These are phyloP conservation scores for Poecilia gillii DNA, from an alignment of 2,797 vertebrate species.

Conservation along the genomic window DNA sequence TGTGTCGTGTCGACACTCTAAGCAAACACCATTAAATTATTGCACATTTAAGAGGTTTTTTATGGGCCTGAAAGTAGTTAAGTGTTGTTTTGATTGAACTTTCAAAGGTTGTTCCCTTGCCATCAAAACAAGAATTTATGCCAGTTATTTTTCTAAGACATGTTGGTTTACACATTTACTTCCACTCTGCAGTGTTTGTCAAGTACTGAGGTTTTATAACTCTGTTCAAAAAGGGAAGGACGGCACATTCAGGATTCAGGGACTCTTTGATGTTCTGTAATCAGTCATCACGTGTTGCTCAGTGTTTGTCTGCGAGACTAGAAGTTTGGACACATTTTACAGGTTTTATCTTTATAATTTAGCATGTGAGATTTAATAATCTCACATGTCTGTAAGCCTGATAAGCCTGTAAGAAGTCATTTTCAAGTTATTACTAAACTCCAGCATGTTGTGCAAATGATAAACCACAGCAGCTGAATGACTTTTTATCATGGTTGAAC, in stretches of 20 bases:
- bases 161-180: slow-evolving; percentile 16
- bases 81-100: slow-evolving; percentile 1
- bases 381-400: not conserved
- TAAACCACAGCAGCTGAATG: not conserved
- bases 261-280: slow-evolving; percentile 35
- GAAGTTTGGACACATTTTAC: not conserved
- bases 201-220: slow-evolving; percentile 25
- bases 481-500: not conserved
- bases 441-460: not conserved
- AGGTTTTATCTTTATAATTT: slow-evolving; percentile 24
- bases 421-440: not conserved
- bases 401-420: not conserved
- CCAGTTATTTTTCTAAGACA: not conserved
- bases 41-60: not conserved
- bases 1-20: not conserved
- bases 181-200: slow-evolving; percentile 11
- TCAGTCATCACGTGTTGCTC: slow-evolving; percentile 14
- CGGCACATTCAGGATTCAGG: slow-evolving; percentile 23
- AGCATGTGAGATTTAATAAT: too few species aligned
- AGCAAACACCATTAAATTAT: not conserved
- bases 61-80: not conserved
- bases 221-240: slow-evolving; percentile 20
- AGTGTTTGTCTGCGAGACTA: not conserved
- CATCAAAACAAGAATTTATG: slow-evolving; percentile 14
- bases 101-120: slow-evolving; percentile 3